phyloP scores from a whole-genome alignment of 2,113 vertebrate species.

The Eonycteris spelaea region DNA sequence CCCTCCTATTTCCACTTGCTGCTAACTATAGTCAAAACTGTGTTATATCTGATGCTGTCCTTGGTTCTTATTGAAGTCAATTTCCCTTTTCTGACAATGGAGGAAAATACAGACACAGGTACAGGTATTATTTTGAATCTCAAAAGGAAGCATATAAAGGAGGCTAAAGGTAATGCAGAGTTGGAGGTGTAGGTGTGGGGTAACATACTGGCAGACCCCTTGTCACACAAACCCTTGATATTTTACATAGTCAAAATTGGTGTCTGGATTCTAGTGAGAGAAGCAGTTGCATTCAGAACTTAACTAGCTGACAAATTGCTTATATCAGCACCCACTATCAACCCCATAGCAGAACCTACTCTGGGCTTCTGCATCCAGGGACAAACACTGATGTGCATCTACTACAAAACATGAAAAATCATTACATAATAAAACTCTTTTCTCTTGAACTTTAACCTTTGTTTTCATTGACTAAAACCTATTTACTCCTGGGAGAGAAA shows the following conservation, averaged over 20 bases:
- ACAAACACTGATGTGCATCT: background rate
- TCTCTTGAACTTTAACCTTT: background rate
- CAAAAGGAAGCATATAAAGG: background rate
- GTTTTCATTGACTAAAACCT: background rate
- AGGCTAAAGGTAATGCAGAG: background rate
- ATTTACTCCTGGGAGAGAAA: background rate
- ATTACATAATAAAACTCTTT: background rate
- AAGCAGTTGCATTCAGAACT: background rate
- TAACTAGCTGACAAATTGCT: background rate
- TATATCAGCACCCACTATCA: background rate
- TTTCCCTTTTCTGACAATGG: background rate
- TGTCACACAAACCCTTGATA: background rate
- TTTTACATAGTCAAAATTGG: background rate
- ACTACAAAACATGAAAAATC: background rate
- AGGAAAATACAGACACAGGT: background rate
- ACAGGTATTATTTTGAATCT: background rate
- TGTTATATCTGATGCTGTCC: background rate
- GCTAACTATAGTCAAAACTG: background rate
- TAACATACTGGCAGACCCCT: background rate
- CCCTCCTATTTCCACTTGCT: fast-evolving
- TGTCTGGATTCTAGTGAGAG: background rate
- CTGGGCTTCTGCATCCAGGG: background rate
- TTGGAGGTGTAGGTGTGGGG: background rate
- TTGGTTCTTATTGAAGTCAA: background rate
- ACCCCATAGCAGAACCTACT: background rate